phyloP scores from a whole-genome alignment of 2,113 vertebrate species.

The Corythornis vintsioides region DNA sequence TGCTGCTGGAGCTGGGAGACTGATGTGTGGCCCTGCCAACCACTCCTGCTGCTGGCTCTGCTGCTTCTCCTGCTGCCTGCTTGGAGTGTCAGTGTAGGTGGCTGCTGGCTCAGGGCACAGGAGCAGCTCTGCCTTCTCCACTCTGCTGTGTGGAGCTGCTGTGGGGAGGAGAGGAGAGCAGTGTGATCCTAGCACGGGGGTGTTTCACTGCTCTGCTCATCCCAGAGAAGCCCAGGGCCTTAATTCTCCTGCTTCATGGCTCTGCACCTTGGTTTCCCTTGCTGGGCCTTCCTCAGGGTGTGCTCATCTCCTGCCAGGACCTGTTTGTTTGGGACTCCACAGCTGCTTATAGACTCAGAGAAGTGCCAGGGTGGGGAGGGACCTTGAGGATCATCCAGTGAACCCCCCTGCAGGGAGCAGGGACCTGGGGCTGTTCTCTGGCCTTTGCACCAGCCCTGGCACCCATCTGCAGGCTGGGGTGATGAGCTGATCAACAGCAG shows the following conservation, averaged over 20 bases:
- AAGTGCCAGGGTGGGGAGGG: too few species aligned
- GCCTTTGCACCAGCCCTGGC: too few species aligned
- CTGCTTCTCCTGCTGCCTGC: background rate
- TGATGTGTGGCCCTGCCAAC: background rate
- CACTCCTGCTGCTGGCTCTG: background rate
- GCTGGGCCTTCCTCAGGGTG: background rate
- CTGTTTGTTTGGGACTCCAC: background rate
- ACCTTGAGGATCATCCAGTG: too few species aligned
- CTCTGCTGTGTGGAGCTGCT: accelerated
- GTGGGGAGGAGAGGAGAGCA: background rate
- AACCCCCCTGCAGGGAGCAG: too few species aligned
- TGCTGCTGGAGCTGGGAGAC: background rate
- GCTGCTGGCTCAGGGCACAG: accelerated
- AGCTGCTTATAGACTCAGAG: background rate
- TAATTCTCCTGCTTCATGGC: background rate
- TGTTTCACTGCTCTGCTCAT: accelerated
- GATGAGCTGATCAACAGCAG: too few species aligned
- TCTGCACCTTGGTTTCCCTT: accelerated
- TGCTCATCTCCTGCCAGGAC: background rate
- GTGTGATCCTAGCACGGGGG: accelerated
- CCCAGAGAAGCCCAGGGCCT: background rate
- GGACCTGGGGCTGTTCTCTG: too few species aligned
- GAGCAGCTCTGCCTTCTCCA: background rate
- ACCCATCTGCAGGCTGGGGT: too few species aligned
- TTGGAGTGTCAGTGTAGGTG: accelerated